Percentiles rank a stretch among this genome's conserved stretches.
Evolutionary conservation across 2,888 invertebrate species (phyloP).

Genomic region (Hirtodrosophila cameraria): DNA sequence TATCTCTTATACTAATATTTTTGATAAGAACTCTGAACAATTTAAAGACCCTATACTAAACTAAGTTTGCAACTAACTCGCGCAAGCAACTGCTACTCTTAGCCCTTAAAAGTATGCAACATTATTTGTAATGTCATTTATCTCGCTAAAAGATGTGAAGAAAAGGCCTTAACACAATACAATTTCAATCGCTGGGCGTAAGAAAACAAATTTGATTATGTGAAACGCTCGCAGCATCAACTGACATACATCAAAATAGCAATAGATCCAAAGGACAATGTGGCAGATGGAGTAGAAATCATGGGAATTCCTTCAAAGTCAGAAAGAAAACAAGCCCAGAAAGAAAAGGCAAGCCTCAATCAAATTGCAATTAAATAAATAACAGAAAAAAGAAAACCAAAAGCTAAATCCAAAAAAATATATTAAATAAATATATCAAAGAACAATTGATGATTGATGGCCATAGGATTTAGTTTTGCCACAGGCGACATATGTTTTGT

Average conservation of each 20-base stretch:
- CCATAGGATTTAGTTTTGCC: neutral
- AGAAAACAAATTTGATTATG: conserved; percentile 61
- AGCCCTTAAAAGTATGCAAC: conserved; percentile 60
- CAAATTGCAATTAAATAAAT: conserved; percentile 70
- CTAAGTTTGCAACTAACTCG: too few relatives aligned
- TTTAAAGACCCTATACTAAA: too few relatives aligned
- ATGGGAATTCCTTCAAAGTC: conserved; percentile 22
- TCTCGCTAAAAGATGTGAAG: conserved; percentile 37
- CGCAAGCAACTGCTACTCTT: neutral
- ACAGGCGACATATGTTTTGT: conserved; percentile 4
- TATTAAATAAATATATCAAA: conserved; percentile 60
- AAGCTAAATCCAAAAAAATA: conserved; percentile 37
- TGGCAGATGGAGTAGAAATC: conserved; percentile 7
- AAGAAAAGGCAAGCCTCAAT: conserved; percentile 59
- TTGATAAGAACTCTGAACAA: too few relatives aligned
- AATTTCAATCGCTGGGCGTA: conserved; percentile 33
- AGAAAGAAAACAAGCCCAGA: conserved; percentile 19
- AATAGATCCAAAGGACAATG: conserved; percentile 2
- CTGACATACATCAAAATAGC: conserved; percentile 35
- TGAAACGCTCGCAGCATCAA: conserved; percentile 51
- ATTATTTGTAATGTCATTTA: conserved; percentile 18
- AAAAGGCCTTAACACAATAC: conserved; percentile 47
- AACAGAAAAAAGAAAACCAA: conserved; percentile 29
- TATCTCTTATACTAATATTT: too few relatives aligned
- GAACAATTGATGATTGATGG: conserved; percentile 57